A percentile compares a stretch with the other conserved stretches of the same genome.
Conservation (phyloP, 1,140 invertebrate genomes). For the Drosophila lacteicornis region DNA sequence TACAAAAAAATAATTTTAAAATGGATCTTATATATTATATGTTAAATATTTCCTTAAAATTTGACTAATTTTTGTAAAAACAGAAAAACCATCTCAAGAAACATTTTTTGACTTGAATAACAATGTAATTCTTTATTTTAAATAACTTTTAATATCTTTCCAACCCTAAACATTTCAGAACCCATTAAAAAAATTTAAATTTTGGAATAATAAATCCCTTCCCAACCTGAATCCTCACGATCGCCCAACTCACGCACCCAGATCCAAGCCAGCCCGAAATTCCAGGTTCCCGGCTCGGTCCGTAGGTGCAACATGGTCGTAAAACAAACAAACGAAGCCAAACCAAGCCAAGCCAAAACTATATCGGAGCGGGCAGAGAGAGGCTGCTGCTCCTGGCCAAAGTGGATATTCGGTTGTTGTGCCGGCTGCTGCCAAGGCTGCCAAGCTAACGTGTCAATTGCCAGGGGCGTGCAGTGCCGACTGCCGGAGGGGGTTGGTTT, state of each 20-base stretch:
- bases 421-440: conserved; percentile 69
- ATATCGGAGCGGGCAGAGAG: conserved; percentile 34
- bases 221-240: conserved; percentile 3
- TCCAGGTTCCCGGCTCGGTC: conserved; percentile 30
- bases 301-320: conserved; percentile 79
- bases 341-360: conserved; percentile 19
- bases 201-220: neutral
- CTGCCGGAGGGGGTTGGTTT: neutral
- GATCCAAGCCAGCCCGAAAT: neutral
- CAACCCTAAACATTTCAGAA: neutral
- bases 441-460: conserved; percentile 80
- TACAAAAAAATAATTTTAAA: neutral
- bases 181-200: neutral
- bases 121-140: no score
- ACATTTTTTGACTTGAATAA: neutral
- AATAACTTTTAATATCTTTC: neutral
- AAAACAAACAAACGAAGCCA: conserved; percentile 68
- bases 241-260: conserved; percentile 26
- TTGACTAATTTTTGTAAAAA: neutral
- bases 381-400: conserved; percentile 34
- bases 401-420: conserved; percentile 61
- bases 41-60: no score
- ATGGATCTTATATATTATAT: no score
- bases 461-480: conserved; percentile 25
- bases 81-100: neutral